Conservation (phyloP, 2,113 vertebrate species). For the Malurus elegans region DNA sequence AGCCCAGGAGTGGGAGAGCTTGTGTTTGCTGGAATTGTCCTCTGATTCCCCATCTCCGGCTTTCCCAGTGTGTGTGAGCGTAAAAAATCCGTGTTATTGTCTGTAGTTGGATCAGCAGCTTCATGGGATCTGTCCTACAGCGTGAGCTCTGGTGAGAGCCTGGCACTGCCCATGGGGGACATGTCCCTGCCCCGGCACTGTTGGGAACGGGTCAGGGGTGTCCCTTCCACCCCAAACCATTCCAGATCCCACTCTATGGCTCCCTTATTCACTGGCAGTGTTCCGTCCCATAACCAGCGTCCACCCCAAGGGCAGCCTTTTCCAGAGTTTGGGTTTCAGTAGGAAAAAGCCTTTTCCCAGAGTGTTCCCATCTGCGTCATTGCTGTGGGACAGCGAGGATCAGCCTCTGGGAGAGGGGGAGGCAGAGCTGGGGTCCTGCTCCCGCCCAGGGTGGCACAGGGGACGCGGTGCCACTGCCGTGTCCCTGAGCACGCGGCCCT, state of each 20-base stretch:
- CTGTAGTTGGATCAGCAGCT: not conserved
- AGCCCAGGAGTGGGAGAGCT: not conserved
- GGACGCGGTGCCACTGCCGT: not conserved
- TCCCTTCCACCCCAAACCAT: not conserved
- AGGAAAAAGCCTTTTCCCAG: not conserved
- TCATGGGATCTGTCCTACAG: rapidly evolving
- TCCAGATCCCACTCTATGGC: rapidly evolving
- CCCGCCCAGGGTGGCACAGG: not conserved
- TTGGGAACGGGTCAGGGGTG: not conserved
- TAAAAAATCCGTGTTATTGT: rapidly evolving
- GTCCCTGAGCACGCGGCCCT: not conserved
- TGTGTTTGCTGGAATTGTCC: rapidly evolving
- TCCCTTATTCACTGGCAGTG: not conserved
- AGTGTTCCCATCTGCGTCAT: rapidly evolving
- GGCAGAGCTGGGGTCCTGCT: not conserved
- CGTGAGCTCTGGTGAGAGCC: rapidly evolving
- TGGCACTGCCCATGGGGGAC: rapidly evolving
- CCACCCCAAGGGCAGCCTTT: rapidly evolving
- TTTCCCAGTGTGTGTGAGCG: rapidly evolving
- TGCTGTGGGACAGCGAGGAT: not conserved
- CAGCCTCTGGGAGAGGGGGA: not conserved
- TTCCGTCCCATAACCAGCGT: rapidly evolving
- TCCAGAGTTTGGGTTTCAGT: rapidly evolving
- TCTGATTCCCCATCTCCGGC: not conserved
- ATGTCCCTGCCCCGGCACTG: not conserved